These are phyloP conservation scores for Coptotermes formosanus DNA, from an alignment of 1,140 invertebrate genomes.

Conservation along the genomic window DNA sequence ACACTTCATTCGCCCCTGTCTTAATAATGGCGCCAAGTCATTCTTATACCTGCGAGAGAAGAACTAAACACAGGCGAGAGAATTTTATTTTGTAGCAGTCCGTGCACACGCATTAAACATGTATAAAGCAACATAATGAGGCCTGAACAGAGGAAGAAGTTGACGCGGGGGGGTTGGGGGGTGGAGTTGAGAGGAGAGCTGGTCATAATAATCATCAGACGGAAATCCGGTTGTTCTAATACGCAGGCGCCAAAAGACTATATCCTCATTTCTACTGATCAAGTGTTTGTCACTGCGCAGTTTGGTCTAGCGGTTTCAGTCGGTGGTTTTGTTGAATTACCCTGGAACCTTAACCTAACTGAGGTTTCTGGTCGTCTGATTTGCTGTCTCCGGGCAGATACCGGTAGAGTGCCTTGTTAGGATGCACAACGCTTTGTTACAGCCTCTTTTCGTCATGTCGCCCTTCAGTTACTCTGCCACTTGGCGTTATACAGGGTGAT, in stretches of 20 bases:
- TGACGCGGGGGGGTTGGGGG: too few species aligned
- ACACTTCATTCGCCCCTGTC: not conserved
- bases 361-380: too few species aligned
- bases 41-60: not conserved
- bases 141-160: not conserved
- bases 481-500: too few species aligned
- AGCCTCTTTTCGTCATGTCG: too few species aligned
- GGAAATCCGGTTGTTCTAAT: not conserved
- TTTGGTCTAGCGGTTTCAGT: too few species aligned
- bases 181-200: not conserved
- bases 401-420: too few species aligned
- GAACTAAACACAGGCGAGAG: not conserved
- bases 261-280: not conserved
- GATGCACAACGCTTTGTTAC: too few species aligned
- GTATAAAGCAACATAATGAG: not conserved
- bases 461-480: too few species aligned
- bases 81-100: not conserved
- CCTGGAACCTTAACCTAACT: too few species aligned
- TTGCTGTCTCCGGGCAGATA: too few species aligned
- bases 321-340: too few species aligned
- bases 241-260: not conserved
- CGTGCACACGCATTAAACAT: not conserved
- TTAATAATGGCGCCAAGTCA: not conserved
- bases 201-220: not conserved
- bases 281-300: not conserved